Evolutionary conservation across 2,797 vertebrate species (phyloP).

Genomic region (Sandelia bainsii): DNA sequence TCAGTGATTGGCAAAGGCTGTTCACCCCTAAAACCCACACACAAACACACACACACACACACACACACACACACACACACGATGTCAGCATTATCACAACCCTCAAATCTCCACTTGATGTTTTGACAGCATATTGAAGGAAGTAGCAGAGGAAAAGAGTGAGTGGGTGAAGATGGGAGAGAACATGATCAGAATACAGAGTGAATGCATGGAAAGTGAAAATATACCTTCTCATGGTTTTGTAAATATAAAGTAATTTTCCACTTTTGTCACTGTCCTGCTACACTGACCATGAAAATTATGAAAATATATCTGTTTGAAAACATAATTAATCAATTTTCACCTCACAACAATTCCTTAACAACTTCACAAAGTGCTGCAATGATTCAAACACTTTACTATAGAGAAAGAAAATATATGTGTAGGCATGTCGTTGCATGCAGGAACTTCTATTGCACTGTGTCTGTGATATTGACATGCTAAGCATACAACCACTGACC

Average conservation of each 20-base stretch:
- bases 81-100: constrained; percentile 49
- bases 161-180: constrained; percentile 44
- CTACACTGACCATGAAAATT: too few species aligned
- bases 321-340: too few species aligned
- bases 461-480: too few species aligned
- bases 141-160: constrained; percentile 66
- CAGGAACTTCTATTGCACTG: too few species aligned
- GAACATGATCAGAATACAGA: constrained; percentile 42
- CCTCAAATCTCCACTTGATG: constrained; percentile 47
- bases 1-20: constrained; percentile 97
- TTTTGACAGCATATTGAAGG: constrained; percentile 66
- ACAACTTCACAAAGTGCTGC: not conserved
- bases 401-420: too few species aligned
- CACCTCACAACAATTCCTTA: too few species aligned
- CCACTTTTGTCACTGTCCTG: not conserved
- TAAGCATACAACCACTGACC: constrained; percentile 19
- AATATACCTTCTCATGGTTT: not conserved
- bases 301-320: too few species aligned
- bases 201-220: constrained; percentile 29
- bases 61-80: not conserved
- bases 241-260: constrained; percentile 8
- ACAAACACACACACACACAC: constrained; percentile 34
- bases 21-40: constrained; percentile 90
- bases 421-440: not conserved
- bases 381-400: not conserved